Base-by-base conservation (phyloP, 2,797 vertebrate genomes). In the Liasis olivaceus region DNA sequence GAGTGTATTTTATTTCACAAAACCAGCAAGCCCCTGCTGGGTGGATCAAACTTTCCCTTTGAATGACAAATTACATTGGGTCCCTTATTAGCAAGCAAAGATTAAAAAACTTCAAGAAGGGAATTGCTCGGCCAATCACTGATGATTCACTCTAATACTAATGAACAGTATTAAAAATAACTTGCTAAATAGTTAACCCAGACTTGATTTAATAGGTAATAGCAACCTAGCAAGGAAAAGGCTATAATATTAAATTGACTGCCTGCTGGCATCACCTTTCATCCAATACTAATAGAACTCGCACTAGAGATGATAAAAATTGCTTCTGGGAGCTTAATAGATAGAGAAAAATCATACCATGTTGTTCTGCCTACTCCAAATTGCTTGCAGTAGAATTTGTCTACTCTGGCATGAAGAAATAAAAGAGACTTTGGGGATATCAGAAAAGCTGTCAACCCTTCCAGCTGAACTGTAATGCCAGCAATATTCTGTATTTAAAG, bases 221-320 rank as follows among this genome's bases (percentile, higher is more conserved):
- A 63, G 31, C n/a, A 77, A 63, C 56, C 42, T 36, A 60, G 47
- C 60, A 60, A 14, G 11, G 58, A 87, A 90, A 63, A 28, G 20
- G 72, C 31, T 88, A 58, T 89, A 28, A 85, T 88, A 22, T 90
- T 90, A 87, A 94, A 92, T 85, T 64, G 60, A 85, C 42, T 92
- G 72, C 72, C 72, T 66, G 22, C 36, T 92, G 60, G 69, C 62
- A 84, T 85, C 54, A 88, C 85, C 22, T 87, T 90, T 90, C 85
- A 94, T 85, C 60, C 60, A 92, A 59, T 81, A 69, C 36, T 84
- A 94, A 92, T 88, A 90, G 62, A 85, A 88, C 69, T 72, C 36
- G 69, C 85, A 54, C 54, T 62, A 63, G 56, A 92, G 54, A 59
- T 84, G 89, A 92, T 64, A 94, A 31, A 66, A 89, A 92, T 62